Evolutionary conservation across 2,113 vertebrate genomes (phyloP), one percentile per base, ranked within the genome.

Genomic region (Solea solea): DNA sequence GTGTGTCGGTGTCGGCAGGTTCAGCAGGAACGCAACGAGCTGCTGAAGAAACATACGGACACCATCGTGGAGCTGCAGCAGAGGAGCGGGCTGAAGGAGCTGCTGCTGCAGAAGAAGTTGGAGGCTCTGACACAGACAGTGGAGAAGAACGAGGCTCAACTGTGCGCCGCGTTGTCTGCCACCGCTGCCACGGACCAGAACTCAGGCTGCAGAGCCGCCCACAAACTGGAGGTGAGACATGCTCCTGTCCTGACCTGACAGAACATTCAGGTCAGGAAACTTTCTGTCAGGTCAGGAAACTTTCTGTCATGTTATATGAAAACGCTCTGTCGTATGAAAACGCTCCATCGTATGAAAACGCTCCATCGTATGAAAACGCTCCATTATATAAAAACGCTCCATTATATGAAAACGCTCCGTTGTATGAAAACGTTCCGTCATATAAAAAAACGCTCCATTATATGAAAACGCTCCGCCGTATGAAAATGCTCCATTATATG

Each of bases 61-160:
- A 93, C 93, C 61, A 93, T 98, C 67, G 83, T 92, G 0, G 96
- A 97, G 61, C 90, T 98, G 34, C 98, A 97, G 91, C 96, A 94
- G 88, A 95, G 93, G 82, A 93, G 90, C 0, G 93, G 93, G 2
- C 94, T 97, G 77, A 96, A 95, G 92, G 95, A 95, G 81, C 46
- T 96, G 55, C 34, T 97, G 21, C 90, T 98, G 79, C 94, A 98
- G 76, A 90, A 85, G 64, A 97, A 97, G 88, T 56, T 98, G 76
- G 81, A 86, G 0, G 87, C 81, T 0, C 91, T 98, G 5, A 89
- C 74, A 0, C 10, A 69, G 0, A 51, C 90, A 0, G 76, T 96
- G 89, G 95, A 97, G 86, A 94, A 92, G 79, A 96, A 94, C 72
- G 95, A 98, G 69, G 92, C 91, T 14, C 95, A 96, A 90, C 92